phyloP scores from a whole-genome alignment of 2,113 vertebrate species.

The Myotis brandtii region DNA sequence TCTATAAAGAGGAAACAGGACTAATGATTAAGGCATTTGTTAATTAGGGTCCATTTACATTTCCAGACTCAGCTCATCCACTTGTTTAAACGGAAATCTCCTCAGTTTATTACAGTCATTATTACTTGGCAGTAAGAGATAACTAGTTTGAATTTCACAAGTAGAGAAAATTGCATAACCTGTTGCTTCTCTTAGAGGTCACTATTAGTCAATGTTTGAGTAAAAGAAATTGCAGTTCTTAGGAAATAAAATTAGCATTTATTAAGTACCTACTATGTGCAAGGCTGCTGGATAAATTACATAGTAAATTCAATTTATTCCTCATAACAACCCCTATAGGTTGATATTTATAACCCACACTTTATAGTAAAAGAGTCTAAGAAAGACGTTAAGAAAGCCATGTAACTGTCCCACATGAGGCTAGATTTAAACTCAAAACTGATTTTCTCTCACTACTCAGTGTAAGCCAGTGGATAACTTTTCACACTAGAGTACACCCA shows the following conservation, averaged over 20 bases:
- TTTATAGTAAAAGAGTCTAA: background rate
- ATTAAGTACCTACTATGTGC: background rate
- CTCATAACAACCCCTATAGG: background rate
- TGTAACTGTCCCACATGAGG: background rate
- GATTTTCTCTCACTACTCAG: background rate
- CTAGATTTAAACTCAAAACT: background rate
- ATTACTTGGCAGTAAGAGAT: slow-evolving; percentile 65
- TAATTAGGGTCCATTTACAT: slow-evolving; percentile 75
- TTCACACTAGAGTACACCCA: background rate
- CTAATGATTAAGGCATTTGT: slow-evolving; percentile 52
- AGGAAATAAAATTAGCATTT: background rate
- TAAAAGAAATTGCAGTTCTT: slow-evolving; percentile 31
- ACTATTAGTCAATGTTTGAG: slow-evolving; percentile 59
- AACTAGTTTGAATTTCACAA: slow-evolving; percentile 68
- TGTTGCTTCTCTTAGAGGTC: slow-evolving; percentile 36
- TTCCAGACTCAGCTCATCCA: slow-evolving; percentile 65
- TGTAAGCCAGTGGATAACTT: background rate
- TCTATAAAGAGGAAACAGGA: slow-evolving; percentile 64
- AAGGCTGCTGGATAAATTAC: background rate
- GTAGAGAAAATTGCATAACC: slow-evolving; percentile 38
- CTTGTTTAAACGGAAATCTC: slow-evolving; percentile 70
- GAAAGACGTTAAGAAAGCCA: background rate
- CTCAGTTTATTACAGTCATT: slow-evolving; percentile 61
- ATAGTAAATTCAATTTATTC: background rate
- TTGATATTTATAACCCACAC: background rate